Evolutionary conservation across 2,888 invertebrate genomes (phyloP), one percentile per base, ranked within the genome.

Genomic region (Pristionchus arcanus): DNA sequence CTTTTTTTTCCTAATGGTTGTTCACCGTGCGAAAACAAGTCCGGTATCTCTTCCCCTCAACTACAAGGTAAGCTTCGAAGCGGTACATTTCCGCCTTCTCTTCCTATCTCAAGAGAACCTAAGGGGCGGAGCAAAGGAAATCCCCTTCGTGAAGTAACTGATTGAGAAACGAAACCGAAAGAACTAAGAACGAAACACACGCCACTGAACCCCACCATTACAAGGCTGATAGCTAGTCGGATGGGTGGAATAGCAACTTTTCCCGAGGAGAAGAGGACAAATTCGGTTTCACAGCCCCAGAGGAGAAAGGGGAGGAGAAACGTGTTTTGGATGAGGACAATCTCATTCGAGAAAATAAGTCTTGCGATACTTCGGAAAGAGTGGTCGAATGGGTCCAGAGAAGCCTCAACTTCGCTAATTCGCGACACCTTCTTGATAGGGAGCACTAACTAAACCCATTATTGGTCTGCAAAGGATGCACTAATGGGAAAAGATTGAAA

Each of bases 301-400:
- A 42, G 77, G 77, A 77, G 42, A 42, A 31, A 68, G 25, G 28
- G 68, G 42, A 42, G 77, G 42, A 77, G 77, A 77, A 77, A 77
- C 49, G 77, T 77, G 77, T 77, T 37, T 74, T 34, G 37, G 74
- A 42, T 77, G 49, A 42, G 77, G 77, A 77, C 77, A 77, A 77
- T 77, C 77, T 1, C 77, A 77, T 77, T 77, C 71, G 34, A 15
- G 71, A 71, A 71, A 71, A 71, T 77, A 37, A 42, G 77, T 21
- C 77, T 42, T 42, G 77, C 42, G 25, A 77, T 25, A 77, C 42
- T 37, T 19, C 42, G 37, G n/a, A 77, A 77, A 42, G 21, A 15
- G 68, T 31, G 42, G 42, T 28, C n/a, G 68, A 28, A n/a, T n/a
- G 77, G 25, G n/a, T 25, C 42, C 31, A 77, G n/a, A 77, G 77